Evolutionary conservation across 2,113 vertebrate genomes (phyloP), one percentile per base, ranked within the genome.

Genomic region (Mellivora capensis): DNA sequence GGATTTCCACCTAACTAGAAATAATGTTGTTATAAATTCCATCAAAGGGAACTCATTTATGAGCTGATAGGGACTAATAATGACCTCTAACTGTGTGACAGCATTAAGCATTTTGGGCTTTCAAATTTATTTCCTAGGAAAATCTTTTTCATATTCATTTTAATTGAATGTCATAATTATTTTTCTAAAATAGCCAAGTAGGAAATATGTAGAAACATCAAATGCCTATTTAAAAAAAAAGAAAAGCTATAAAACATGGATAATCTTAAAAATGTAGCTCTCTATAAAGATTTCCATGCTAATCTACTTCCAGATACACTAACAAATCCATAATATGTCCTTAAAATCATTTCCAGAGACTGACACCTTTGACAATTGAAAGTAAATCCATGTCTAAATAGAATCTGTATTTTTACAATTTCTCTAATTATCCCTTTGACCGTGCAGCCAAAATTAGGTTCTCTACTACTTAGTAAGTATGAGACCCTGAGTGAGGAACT

Each of bases 151-250:
- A 72, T 82, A 93, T 71, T 67, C 44, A 95, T 72, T 93, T 92
- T 90, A 94, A 91, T 47, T 96, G 81, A 94, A 47, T 49, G 8
- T 79, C 67, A 94, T 79, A 85, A 95, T 94, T 94, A 96, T 86
- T 97, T 94, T 91, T 76, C 76, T 94, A 85, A 71, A 96, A 81
- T 79, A 81, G 27, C 72, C 57, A 91, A 93, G 37, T 76, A 95
- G 67, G 54, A 94, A 94, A 93, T 87, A 79, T 52, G 23, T 87
- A 84, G 76, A 93, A 94, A 87, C 29, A 76, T 90, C 76, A 87
- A 76, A 39, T 54, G 42, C 6, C 54, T 88, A 93, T 80, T 93
- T 62, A 0, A 87, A 92, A 87, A 37, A 87, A 92, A 90, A 37
- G n/a, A 88, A 92, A 54, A 93, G 44, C 37, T 62, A 23, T 89